phyloP scores from a whole-genome alignment of 2,888 invertebrate genomes.

The Drosophila crucigera region DNA sequence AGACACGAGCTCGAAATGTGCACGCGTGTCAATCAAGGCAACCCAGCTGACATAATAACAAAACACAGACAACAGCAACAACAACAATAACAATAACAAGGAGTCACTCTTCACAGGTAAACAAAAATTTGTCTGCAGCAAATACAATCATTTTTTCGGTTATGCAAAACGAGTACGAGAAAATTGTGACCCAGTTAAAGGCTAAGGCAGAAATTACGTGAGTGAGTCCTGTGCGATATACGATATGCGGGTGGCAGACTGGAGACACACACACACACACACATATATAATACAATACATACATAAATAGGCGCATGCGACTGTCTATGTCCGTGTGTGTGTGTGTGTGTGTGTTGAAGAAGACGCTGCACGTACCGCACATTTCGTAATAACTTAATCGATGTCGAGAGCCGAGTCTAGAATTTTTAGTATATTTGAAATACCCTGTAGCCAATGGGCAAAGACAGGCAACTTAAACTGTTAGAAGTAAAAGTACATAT shows the following conservation, averaged over 20 bases:
- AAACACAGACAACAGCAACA: conserved; percentile 49
- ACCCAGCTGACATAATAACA: conserved; percentile 76
- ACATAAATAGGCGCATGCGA: conserved; percentile 17
- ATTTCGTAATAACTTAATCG: conserved; percentile 83
- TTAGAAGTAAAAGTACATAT: not conserved
- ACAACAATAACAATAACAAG: conserved; percentile 41
- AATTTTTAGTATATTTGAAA: conserved; percentile 61
- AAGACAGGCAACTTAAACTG: not conserved
- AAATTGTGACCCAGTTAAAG: conserved; percentile 66
- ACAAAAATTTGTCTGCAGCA: conserved; percentile 72
- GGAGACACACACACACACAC: conserved; percentile 26
- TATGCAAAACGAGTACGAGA: conserved; percentile 70
- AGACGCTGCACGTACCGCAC: conserved; percentile 72
- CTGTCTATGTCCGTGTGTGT: conserved; percentile 8
- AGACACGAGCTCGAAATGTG: conserved; percentile 51
- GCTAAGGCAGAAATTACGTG: conserved; percentile 60
- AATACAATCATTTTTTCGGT: conserved; percentile 74
- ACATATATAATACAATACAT: conserved; percentile 15
- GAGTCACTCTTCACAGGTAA: conserved; percentile 41
- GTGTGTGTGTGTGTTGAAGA: conserved; percentile 25
- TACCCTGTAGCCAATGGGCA: conserved; percentile 8
- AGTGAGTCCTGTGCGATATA: conserved; percentile 48
- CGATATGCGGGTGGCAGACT: conserved; percentile 50
- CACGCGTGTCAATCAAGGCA: conserved; percentile 77
- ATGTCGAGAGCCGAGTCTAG: conserved; percentile 69